Evolutionary conservation across 92 coral and sea anemone species (phyloP), one percentile per base, ranked within the genome.

Genomic region (Porites divaricata): DNA sequence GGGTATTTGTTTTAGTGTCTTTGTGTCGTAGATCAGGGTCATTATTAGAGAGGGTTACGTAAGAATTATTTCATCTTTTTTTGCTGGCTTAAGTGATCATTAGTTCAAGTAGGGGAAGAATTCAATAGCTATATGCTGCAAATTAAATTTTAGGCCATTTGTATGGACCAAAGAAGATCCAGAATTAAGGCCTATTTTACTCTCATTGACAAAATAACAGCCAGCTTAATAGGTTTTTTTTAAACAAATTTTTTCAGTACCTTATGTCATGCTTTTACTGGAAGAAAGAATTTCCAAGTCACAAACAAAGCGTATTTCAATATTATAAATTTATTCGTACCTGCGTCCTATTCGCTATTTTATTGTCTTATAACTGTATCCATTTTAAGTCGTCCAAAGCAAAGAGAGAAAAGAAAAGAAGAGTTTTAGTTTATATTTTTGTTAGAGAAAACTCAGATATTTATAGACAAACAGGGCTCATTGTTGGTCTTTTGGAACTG

Each of bases 361-460:
- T 82, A 82, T 82, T 82, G 78, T 63, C 86, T 82, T 81, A 72
- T 62, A 70, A 70, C 86, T 45, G 20, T 81, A 62, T 72, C 71
- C 77, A 72, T 81, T 82, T 82, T 82, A 82, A 82, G 86, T 81
- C 86, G 78, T 72, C 58, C 11, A 61, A 52, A 41, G 65, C 70
- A 77, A 16, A 80, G 20, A 80, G 59, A 56, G 61, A 70, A 70
- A 63, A 82, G 23, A 81, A 22, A 22, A 63, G 45, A 35, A 35
- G 63, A 72, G 84, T 89, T 89, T 85, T 89, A 89, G 92, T 89
- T 89, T 89, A 89, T 89, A 89, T 89, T 89, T 89, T 89, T 89
- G 84, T 86, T 79, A 79, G 89, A 89, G 86, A 79, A 73, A 74
- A 81, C 89, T 85, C 89, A 82, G 74, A 89, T 89, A 89, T 89